Conservation (phyloP, 1,140 invertebrate genomes). For the Lamellibrachia luymesi region DNA sequence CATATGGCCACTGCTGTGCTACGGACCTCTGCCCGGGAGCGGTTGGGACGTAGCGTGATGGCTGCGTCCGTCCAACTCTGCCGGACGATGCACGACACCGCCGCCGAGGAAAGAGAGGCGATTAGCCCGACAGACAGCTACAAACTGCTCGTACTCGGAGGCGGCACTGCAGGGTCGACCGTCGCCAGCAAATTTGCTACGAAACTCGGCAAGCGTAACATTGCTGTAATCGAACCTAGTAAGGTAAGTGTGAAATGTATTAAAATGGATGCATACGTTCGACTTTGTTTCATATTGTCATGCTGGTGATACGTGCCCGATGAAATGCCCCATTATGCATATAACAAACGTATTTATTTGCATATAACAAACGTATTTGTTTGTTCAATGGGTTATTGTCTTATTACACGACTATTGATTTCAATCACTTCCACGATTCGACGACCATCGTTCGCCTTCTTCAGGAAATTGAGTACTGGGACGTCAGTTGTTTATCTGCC, state of each 20-base stretch:
- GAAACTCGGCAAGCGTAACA: conserved; percentile 66
- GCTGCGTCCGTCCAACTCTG: not conserved
- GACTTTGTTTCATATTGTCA: too few relatives aligned
- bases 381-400: too few relatives aligned
- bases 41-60: not conserved
- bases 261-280: not conserved
- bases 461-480: too few relatives aligned
- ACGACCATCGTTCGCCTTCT: too few relatives aligned
- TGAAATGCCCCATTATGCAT: too few relatives aligned
- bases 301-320: too few relatives aligned
- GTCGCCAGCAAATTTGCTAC: conserved; percentile 81
- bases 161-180: conserved; percentile 87
- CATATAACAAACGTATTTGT: too few relatives aligned
- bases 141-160: conserved; percentile 87
- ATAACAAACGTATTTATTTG: too few relatives aligned
- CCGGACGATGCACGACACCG: not conserved
- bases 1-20: not conserved
- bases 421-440: too few relatives aligned
- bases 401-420: too few relatives aligned
- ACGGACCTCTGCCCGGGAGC: too few relatives aligned
- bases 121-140: conserved; percentile 55
- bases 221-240: conserved; percentile 83
- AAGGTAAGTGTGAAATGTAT: conserved; percentile 58
- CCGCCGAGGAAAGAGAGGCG: not conserved
- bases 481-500: too few relatives aligned